A percentile compares a stretch with the other conserved stretches of the same genome.
Evolutionary conservation across 1,140 invertebrate species (phyloP).

Genomic region (Meloidogyne hapla): DNA sequence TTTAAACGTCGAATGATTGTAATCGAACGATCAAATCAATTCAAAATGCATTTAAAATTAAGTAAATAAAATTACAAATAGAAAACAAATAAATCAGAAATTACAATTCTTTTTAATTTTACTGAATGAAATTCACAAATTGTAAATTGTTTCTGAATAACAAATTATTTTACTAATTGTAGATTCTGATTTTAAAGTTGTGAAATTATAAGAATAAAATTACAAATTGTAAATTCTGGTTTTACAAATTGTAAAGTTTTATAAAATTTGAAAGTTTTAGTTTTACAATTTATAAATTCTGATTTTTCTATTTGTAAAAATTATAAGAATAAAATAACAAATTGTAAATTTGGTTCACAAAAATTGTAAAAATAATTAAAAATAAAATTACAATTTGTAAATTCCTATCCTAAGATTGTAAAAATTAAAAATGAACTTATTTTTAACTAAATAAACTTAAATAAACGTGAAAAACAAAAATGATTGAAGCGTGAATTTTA

Average conservation of each 20-base stretch:
- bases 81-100: no score
- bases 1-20: not conserved
- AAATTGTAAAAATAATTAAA: not conserved
- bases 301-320: not conserved
- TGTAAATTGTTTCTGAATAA: not conserved
- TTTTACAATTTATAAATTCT: not conserved
- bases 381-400: not conserved
- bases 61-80: not conserved
- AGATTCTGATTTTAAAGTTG: not conserved
- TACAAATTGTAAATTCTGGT: not conserved
- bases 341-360: not conserved
- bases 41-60: not conserved
- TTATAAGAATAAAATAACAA: not conserved
- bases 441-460: no score
- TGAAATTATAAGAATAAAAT: not conserved
- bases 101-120: no score
- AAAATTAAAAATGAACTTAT: no score
- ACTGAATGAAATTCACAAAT: no score
- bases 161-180: not conserved
- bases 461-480: no score
- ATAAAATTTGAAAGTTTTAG: not conserved
- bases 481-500: no score
- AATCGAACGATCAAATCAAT: not conserved
- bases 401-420: not conserved
- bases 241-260: not conserved